Evolutionary conservation across 1,140 invertebrate genomes (phyloP).

Genomic region (Acyrthosiphon pisum): DNA sequence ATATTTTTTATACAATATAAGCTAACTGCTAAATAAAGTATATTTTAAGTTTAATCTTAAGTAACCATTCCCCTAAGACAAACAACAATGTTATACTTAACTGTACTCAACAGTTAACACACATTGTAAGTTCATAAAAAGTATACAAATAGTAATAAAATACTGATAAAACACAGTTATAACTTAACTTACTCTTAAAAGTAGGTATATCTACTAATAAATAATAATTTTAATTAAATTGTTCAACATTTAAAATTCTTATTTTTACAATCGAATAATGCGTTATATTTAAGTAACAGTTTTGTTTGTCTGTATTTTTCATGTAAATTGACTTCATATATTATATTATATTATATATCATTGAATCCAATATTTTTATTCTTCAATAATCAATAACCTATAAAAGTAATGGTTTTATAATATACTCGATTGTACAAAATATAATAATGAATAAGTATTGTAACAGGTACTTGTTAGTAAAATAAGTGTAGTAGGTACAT

Average conservation of each 20-base stretch:
- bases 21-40: not conserved
- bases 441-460: not conserved
- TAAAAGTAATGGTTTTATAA: not conserved
- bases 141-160: conserved; percentile 4
- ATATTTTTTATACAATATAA: not conserved
- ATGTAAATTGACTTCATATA: no score
- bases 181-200: not conserved
- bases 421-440: not conserved
- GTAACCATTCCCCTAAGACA: not conserved
- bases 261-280: not conserved
- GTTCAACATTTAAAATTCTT: not conserved
- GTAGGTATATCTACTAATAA: not conserved
- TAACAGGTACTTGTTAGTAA: not conserved
- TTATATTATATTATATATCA: no score
- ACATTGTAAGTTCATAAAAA: not conserved
- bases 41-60: not conserved
- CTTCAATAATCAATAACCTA: not conserved
- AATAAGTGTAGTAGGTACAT: not conserved
- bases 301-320: not conserved
- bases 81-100: not conserved
- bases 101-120: no score
- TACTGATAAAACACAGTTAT: not conserved
- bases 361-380: not conserved
- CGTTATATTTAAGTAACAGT: not conserved
- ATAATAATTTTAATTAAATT: no score